phyloP scores from a whole-genome alignment of 2,888 invertebrate genomes.

The Pristionchus exspectatus region DNA sequence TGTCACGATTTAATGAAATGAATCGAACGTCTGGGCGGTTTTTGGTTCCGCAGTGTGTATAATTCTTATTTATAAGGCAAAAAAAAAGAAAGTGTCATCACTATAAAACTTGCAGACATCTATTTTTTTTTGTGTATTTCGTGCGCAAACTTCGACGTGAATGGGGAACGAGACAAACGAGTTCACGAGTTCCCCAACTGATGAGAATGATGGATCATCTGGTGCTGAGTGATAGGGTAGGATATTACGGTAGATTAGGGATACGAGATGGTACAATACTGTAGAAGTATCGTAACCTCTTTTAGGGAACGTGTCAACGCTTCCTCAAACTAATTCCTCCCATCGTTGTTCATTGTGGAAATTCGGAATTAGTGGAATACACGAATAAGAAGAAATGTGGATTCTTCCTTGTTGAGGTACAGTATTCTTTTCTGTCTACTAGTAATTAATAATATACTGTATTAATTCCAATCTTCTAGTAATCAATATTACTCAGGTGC shows the following conservation, averaged over 20 bases:
- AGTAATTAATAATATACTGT: too few relatives aligned
- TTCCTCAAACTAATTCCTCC: constrained; percentile 48
- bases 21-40: too few relatives aligned
- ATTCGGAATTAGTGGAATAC: neutral
- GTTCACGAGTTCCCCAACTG: neutral
- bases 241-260: neutral
- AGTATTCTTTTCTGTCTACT: neutral
- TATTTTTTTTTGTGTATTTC: neutral
- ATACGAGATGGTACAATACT: neutral
- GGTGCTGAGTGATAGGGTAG: constrained; percentile 37
- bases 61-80: too few relatives aligned
- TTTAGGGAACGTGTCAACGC: constrained; percentile 20
- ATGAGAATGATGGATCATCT: constrained; percentile 10
- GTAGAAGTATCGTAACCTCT: neutral
- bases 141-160: constrained; percentile 2
- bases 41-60: too few relatives aligned
- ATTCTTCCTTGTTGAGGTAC: constrained; percentile 42
- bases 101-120: neutral
- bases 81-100: too few relatives aligned
- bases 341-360: neutral
- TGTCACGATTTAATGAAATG: too few relatives aligned
- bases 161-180: neutral
- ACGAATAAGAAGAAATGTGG: constrained; percentile 21
- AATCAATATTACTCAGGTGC: constrained; percentile 9
- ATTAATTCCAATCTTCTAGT: too few relatives aligned